A percentile compares a stretch with the other conserved stretches of the same genome.
phyloP scores from a whole-genome alignment of 2,888 invertebrate species.

The Tetropium fuscum region DNA sequence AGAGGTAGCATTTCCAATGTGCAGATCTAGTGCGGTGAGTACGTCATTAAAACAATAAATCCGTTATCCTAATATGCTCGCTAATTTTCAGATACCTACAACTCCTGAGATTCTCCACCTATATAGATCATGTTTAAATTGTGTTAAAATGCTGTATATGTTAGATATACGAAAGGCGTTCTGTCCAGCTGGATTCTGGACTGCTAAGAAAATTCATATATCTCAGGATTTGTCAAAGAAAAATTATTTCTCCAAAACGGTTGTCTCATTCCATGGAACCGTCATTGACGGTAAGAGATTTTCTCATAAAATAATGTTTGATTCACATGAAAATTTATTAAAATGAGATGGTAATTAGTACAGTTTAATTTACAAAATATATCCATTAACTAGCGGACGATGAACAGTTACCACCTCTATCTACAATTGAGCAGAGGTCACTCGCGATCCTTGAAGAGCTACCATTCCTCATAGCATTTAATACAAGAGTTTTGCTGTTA shows the following conservation, averaged over 20 bases:
- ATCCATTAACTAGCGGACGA: slow-evolving; percentile 65
- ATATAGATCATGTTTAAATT: slow-evolving; percentile 60
- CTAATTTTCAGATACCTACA: slow-evolving; percentile 49
- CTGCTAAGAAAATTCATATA: slow-evolving; percentile 62
- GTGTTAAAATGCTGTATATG: slow-evolving; percentile 74
- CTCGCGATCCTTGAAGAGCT: slow-evolving; percentile 91
- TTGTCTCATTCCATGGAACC: slow-evolving; percentile 59
- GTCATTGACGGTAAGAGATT: slow-evolving; percentile 53
- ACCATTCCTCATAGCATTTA: slow-evolving; percentile 95
- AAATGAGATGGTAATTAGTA: no score
- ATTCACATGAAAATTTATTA: no score
- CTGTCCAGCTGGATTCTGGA: slow-evolving; percentile 68
- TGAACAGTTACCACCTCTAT: slow-evolving; percentile 86
- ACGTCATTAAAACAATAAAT: not conserved
- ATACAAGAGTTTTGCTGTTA: slow-evolving; percentile 87
- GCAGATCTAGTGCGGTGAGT: slow-evolving; percentile 59
- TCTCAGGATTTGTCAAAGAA: slow-evolving; percentile 61
- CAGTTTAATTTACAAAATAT: no score
- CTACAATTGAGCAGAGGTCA: slow-evolving; percentile 88
- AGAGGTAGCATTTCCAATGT: slow-evolving; percentile 65
- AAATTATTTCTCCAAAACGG: slow-evolving; percentile 61
- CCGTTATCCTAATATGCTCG: no score
- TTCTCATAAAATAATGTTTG: no score
- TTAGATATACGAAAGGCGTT: slow-evolving; percentile 87
- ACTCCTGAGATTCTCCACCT: slow-evolving; percentile 62